Base-by-base conservation (phyloP, 2,888 invertebrate species). In the Cryptus armator region DNA sequence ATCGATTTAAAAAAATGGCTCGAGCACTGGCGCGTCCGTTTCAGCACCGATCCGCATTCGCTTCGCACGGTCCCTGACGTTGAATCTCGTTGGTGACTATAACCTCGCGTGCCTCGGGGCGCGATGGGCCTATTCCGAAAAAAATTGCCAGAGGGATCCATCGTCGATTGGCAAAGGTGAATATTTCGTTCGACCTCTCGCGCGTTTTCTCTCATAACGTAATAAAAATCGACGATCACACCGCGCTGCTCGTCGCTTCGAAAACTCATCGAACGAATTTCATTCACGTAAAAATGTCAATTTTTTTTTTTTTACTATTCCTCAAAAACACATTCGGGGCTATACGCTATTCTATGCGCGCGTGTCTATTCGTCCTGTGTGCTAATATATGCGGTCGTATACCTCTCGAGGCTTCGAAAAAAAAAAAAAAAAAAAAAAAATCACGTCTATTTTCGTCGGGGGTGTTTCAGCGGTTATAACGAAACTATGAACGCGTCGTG, bases 1-100 rank as follows among this genome's bases (percentile, higher is more conserved):
- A 51, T 66, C 66, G 32, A 66, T 66, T 19, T 24, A 51, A 51
- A 75, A 62, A 48, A 75, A 64, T 24, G 10, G 56, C 43, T 44
- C 46, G 43, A 14, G 44, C 44, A 12, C 44, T 19, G 24, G 10
- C 24, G 12, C 37, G 53, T 51, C 51, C 48, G 51, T 32, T 51
- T 29, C 3, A 10, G 32, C 37, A 53, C 70, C 16, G 56, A 16
- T 19, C 16, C 56, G 19, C 19, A 16, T 19, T 56, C 19, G 19
- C 19, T 43, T 43, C 37, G 4, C 56, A 32, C 44, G 2, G 29
- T n/a, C 4, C 6, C 19, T 4, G 44, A 19, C 59, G 24, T 7
- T 46, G n/a, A 43, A 43, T 59, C 56, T 24, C 46, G 10, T 46
- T 24, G 14, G 37, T 12, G 48, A 48, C 48, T 16, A 19, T 19